phyloP scores from a whole-genome alignment of 30 jellyfish, hydroid and myxozoan genomes.

The Aurelia sp. region DNA sequence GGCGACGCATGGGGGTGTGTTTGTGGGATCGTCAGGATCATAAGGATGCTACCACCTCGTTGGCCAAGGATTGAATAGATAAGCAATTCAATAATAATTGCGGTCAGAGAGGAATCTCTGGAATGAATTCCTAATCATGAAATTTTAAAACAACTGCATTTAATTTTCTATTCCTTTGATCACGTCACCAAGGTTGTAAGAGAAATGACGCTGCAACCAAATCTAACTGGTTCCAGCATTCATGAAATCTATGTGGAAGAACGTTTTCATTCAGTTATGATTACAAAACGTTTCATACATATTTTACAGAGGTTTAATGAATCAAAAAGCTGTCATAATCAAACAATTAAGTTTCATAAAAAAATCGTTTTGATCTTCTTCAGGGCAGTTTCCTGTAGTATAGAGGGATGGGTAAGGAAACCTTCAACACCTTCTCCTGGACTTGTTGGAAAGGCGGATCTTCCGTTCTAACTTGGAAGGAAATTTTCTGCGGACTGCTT shows the following conservation, averaged over 20 bases:
- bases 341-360: not conserved
- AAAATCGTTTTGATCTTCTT: not conserved
- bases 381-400: no score
- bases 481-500: no score
- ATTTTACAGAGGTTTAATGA: not conserved
- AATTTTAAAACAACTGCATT: conserved; percentile 11
- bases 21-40: no score
- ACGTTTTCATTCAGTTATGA: conserved; percentile 4
- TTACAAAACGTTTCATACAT: conserved; percentile 11
- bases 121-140: conserved; percentile 23
- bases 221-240: conserved; percentile 23
- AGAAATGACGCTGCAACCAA: not conserved
- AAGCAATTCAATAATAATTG: not conserved
- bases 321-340: conserved; percentile 1
- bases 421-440: no score
- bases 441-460: no score
- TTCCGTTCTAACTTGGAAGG: no score
- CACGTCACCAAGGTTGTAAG: conserved; percentile 9
- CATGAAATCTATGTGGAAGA: not conserved
- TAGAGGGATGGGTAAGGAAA: no score
- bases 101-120: conserved; percentile 9
- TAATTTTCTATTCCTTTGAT: conserved; percentile 4
- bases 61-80: not conserved
- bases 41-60: no score
- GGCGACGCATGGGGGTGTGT: no score